A percentile compares a stretch with the other conserved stretches of the same genome.
Conservation (phyloP, 2,888 invertebrate genomes). For the Nudaria mundana region DNA sequence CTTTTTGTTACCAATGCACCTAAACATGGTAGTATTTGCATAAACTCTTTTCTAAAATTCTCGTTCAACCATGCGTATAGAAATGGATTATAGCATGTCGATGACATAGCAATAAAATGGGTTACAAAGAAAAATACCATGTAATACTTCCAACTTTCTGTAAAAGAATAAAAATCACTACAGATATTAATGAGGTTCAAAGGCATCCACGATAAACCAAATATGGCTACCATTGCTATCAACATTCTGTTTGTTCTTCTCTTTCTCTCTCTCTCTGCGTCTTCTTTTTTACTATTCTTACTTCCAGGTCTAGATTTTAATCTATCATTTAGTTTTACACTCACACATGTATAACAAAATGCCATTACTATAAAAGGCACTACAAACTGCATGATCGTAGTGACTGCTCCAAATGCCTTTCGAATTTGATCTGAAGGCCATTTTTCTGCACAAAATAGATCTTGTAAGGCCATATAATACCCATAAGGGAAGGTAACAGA, state of each 20-base stretch:
- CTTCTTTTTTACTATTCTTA: constrained; percentile 87
- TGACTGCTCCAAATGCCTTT: constrained; percentile 88
- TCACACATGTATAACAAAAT: constrained; percentile 92
- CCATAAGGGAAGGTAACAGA: constrained; percentile 92
- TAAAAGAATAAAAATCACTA: constrained; percentile 84
- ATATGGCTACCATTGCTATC: constrained; percentile 94
- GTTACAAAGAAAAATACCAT: constrained; percentile 89
- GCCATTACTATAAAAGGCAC: constrained; percentile 93
- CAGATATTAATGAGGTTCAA: constrained; percentile 90
- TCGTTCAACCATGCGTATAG: constrained; percentile 98
- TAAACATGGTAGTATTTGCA: constrained; percentile 86
- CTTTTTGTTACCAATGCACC: constrained; percentile 69
- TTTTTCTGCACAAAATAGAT: constrained; percentile 84
- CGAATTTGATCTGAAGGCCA: constrained; percentile 90
- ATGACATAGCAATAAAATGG: constrained; percentile 95
- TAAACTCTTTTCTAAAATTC: constrained; percentile 95
- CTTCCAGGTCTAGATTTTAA: constrained; percentile 88
- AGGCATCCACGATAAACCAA: constrained; percentile 92
- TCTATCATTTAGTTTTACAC: constrained; percentile 86
- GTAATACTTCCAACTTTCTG: constrained; percentile 86
- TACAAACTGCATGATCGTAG: constrained; percentile 91
- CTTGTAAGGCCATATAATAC: constrained; percentile 85
- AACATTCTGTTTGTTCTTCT: constrained; percentile 93
- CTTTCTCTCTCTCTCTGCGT: constrained; percentile 89
- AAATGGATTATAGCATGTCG: constrained; percentile 96